Base-by-base conservation (phyloP, 2,888 invertebrate species). In the Elegia similella region DNA sequence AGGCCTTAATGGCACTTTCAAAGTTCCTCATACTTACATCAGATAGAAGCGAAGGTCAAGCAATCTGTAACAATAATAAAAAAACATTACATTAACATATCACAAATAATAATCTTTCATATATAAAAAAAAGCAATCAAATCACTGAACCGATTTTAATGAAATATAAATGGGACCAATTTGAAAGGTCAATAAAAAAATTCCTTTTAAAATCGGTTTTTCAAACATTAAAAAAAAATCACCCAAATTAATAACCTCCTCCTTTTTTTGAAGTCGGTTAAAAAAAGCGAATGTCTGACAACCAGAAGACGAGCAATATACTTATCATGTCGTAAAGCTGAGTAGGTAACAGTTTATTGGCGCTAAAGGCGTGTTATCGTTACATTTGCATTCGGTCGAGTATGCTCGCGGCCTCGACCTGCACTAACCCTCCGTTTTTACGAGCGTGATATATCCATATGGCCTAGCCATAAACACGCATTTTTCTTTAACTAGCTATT, bases 301-400 rank as follows among this genome's bases (percentile, higher is more conserved):
- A 70, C 69, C 72, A 69, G 73, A 78, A 80, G 77, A 77, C 74
- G 65, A 73, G 80, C 83, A 87, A 86, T 87, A 84, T 86, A 88
- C 86, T 88, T 89, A 89, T 88, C 87, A 75, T 86, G 80, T 83
- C 87, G 77, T 88, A 88, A 88, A 88, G 78, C 69, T 79, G 80
- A 84, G 86, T 78, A 83, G 81, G 86, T 84, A 87, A 84, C 84
- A 85, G 83, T 90, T 88, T 88, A 90, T 88, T 86, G 88, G 85
- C 87, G 82, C 87, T 88, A 82, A 88, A 87, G 80, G 77, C 81
- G 74, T 81, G 86, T 88, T 89, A 88, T 88, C 88, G 84, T 87
- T 77, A 84, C 80, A 89, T 89, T 89, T 87, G 86, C 88, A 89
- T 89, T 84, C 78, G 81, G 78, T n/a, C 68, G 72, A 72, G 71